phyloP scores from a whole-genome alignment of 1,140 invertebrate species.

The Caenorhabditis brenneri region DNA sequence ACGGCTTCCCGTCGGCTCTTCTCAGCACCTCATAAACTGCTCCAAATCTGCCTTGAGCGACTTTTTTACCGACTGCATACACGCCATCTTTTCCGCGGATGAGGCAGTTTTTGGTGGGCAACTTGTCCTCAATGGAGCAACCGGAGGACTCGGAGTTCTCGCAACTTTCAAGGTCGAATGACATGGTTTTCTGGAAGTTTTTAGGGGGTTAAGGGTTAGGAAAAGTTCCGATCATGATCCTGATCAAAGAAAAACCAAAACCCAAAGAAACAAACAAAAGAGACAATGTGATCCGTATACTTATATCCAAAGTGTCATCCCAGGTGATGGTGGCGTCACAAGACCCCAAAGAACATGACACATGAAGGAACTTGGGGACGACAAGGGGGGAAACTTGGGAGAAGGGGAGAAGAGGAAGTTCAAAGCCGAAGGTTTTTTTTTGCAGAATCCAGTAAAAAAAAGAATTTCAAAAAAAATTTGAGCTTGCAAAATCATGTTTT shows the following conservation, averaged over 20 bases:
- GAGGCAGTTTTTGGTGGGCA: conserved; percentile 64
- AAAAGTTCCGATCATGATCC: neutral
- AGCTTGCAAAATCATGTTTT: no score
- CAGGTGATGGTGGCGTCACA: neutral
- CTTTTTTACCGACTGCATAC: conserved; percentile 65
- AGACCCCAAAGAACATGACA: neutral
- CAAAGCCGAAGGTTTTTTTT: no score
- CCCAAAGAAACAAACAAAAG: neutral
- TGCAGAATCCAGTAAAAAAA: no score
- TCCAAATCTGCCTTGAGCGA: conserved; percentile 63
- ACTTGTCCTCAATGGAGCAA: conserved; percentile 54
- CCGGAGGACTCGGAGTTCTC: conserved; percentile 45
- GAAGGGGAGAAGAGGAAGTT: no score
- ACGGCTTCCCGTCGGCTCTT: conserved; percentile 61
- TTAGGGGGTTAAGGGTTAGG: neutral
- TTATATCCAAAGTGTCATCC: no score
- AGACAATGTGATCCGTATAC: neutral
- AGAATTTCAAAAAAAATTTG: no score
- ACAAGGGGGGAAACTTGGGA: no score
- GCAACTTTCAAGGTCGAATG: conserved; percentile 46
- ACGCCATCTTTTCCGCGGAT: conserved; percentile 62
- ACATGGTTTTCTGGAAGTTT: neutral
- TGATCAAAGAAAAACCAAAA: neutral
- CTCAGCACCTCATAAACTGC: conserved; percentile 68
- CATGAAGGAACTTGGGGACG: neutral